A percentile compares a stretch with the other conserved stretches of the same genome.
These are phyloP conservation scores for Limenitis camilla DNA, from an alignment of 2,888 invertebrate species.

Conservation along the genomic window DNA sequence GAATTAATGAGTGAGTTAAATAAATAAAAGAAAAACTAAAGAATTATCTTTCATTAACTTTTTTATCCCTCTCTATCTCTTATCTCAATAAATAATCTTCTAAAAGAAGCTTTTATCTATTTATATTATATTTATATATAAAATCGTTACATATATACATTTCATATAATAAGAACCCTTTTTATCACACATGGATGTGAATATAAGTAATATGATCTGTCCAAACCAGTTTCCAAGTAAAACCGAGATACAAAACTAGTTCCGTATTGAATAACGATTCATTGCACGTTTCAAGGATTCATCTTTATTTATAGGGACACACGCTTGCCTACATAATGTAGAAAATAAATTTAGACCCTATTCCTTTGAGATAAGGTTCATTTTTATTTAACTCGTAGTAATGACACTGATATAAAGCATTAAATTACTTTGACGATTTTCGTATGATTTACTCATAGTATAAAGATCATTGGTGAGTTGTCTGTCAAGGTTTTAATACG, in stretches of 20 bases:
- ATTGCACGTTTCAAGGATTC: constrained; percentile 28
- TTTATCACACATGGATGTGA: too few species aligned
- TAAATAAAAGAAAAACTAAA: too few species aligned
- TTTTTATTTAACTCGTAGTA: constrained; percentile 9
- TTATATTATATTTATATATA: too few species aligned
- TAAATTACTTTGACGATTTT: constrained; percentile 20
- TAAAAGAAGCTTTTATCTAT: too few species aligned
- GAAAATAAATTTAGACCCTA: constrained; percentile 2
- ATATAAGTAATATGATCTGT: constrained; percentile 11
- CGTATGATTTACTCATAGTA: constrained; percentile 16
- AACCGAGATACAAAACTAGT: constrained; percentile 26
- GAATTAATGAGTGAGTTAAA: too few species aligned
- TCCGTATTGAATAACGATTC: constrained; percentile 25
- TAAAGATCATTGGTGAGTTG: not conserved
- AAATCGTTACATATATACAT: too few species aligned
- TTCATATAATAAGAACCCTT: too few species aligned
- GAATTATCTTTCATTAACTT: too few species aligned
- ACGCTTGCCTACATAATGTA: constrained; percentile 15
- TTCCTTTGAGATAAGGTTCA: not conserved
- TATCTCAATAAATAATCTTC: too few species aligned
- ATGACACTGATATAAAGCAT: constrained; percentile 19
- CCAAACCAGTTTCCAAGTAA: constrained; percentile 25
- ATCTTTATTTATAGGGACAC: constrained; percentile 29
- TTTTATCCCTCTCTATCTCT: too few species aligned
- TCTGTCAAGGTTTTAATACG: not conserved